These are phyloP conservation scores for Steinernema carpocapsae DNA, from an alignment of 2,888 invertebrate species.

Conservation along the genomic window DNA sequence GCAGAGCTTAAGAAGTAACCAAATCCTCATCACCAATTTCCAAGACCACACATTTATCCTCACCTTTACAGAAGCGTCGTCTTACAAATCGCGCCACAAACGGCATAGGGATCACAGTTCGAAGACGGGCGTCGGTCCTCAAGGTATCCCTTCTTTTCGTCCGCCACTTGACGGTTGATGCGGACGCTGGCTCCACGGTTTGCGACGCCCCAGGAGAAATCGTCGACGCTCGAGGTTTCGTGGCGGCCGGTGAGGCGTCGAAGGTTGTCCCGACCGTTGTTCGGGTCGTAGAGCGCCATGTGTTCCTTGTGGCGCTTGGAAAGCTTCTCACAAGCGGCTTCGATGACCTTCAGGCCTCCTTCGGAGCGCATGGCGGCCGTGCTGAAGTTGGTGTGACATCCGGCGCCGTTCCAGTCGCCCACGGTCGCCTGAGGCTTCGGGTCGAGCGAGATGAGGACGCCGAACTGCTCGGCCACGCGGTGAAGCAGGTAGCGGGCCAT, in stretches of 20 bases:
- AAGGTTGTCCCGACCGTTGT: conserved; percentile 92
- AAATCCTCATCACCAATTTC: too few species aligned
- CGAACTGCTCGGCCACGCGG: conserved; percentile 72
- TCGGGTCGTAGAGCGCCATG: conserved; percentile 72
- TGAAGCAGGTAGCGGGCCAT: conserved; percentile 71
- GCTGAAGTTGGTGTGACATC: conserved; percentile 94
- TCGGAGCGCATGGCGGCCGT: conserved; percentile 82
- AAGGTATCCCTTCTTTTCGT: conserved; percentile 63
- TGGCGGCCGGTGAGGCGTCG: conserved; percentile 89
- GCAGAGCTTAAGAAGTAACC: too few species aligned
- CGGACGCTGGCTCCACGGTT: conserved; percentile 63
- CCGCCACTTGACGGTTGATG: conserved; percentile 63
- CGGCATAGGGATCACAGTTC: conserved; percentile 65
- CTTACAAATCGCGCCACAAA: conserved; percentile 55
- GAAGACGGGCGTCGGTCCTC: conserved; percentile 67
- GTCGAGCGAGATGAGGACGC: conserved; percentile 71
- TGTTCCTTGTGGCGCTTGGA: conserved; percentile 87
- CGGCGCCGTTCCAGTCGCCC: conserved; percentile 89
- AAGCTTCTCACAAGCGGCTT: conserved; percentile 82
- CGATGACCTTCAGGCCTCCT: conserved; percentile 55
- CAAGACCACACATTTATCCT: too few species aligned
- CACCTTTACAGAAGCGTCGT: conserved; percentile 47
- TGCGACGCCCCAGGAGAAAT: conserved; percentile 78
- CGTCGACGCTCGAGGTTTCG: conserved; percentile 93
- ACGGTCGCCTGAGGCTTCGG: conserved; percentile 70